These are phyloP conservation scores for Danio kyathit DNA, from an alignment of 2,797 vertebrate genomes.

Conservation along the genomic window DNA sequence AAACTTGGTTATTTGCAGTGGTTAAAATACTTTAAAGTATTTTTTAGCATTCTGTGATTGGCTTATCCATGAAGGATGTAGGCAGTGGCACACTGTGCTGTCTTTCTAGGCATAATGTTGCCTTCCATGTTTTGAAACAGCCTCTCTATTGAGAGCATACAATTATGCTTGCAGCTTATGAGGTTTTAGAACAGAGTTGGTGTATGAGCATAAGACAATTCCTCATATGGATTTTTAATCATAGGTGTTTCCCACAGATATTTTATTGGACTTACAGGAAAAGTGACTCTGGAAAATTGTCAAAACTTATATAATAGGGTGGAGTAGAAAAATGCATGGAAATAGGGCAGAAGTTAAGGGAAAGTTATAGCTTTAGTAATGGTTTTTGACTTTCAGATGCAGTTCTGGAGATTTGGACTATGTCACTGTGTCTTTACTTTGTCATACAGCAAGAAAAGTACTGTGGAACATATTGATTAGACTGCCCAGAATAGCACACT, in stretches of 20 bases:
- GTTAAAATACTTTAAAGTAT: no score
- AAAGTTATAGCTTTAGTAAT: constrained; percentile 3
- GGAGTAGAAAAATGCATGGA: constrained; percentile 23
- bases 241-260: constrained; percentile 44
- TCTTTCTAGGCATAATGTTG: not conserved
- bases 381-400: not conserved
- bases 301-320: constrained; percentile 43
- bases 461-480: not conserved
- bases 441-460: not conserved
- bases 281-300: constrained; percentile 21
- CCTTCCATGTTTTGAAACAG: not conserved
- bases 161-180: not conserved
- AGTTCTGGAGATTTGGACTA: constrained; percentile 12
- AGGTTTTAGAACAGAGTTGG: not conserved
- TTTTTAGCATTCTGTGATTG: not conserved
- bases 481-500: not conserved
- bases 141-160: not conserved
- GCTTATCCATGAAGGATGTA: not conserved
- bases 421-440: not conserved
- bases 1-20: no score
- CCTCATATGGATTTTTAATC: constrained; percentile 45
- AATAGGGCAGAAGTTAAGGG: not conserved
- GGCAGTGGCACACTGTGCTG: not conserved
- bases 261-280: constrained; percentile 28
- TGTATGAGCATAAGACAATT: not conserved